phyloP scores from a whole-genome alignment of 2,888 invertebrate genomes.

The Agrochola circellaris region DNA sequence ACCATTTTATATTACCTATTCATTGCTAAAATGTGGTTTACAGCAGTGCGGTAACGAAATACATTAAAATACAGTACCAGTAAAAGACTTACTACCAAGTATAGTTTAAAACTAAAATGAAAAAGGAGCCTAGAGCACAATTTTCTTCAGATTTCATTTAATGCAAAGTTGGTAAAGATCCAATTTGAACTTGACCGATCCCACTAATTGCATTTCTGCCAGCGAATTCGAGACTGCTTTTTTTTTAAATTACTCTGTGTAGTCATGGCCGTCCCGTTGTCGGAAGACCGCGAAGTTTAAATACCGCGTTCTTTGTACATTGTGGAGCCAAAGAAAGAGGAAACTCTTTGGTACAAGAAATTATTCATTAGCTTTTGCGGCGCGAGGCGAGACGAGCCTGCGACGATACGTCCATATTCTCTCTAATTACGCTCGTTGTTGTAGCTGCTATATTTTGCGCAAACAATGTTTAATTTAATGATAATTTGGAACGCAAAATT shows the following conservation, averaged over 20 bases:
- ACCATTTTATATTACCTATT: slow-evolving; percentile 43
- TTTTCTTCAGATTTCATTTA: slow-evolving; percentile 57
- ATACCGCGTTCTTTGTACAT: slow-evolving; percentile 65
- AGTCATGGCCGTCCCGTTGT: slow-evolving; percentile 31
- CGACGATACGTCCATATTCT: slow-evolving; percentile 55
- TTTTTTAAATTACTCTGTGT: slow-evolving; percentile 49
- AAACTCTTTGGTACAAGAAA: slow-evolving; percentile 77
- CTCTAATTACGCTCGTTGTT: slow-evolving; percentile 48
- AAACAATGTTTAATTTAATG: slow-evolving; percentile 38
- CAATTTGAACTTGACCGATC: slow-evolving; percentile 66
- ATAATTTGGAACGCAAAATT: slow-evolving; percentile 16
- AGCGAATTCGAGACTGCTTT: slow-evolving; percentile 52
- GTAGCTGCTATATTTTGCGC: slow-evolving; percentile 27
- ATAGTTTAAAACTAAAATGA: slow-evolving; percentile 36
- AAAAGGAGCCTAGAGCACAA: slow-evolving; percentile 29
- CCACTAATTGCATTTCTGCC: slow-evolving; percentile 61
- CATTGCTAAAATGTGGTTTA: slow-evolving; percentile 43
- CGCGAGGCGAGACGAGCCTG: slow-evolving; percentile 54
- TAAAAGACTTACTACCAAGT: slow-evolving; percentile 29
- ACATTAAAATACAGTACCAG: slow-evolving; percentile 38
- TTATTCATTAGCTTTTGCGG: slow-evolving; percentile 77
- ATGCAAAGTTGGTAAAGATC: slow-evolving; percentile 60
- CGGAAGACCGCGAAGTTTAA: slow-evolving; percentile 65
- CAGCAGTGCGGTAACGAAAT: slow-evolving; percentile 38
- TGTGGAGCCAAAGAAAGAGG: slow-evolving; percentile 75